Base-by-base conservation (phyloP, 2,888 invertebrate species). In the Yponomeuta sedellus region DNA sequence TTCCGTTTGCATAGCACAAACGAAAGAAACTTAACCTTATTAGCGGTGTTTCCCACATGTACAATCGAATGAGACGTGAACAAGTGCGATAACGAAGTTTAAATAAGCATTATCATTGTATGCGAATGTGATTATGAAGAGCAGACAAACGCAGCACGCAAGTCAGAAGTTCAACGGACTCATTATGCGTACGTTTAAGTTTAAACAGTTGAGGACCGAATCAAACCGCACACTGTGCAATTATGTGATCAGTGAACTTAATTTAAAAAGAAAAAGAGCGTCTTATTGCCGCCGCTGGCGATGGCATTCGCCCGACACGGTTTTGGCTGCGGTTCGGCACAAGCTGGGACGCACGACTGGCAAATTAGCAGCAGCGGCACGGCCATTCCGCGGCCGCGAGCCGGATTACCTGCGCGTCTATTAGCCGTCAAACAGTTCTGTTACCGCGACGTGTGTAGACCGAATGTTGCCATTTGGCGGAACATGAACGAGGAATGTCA, bases 381-480 rank as follows among this genome's bases (percentile, higher is more conserved):
- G 79, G 74, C 56, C 65, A 63, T 58, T 39, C 44, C 39, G 67
- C 59, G 67, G 67, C 65, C 52, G 74, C 76, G 76, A 74, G 77
- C 76, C 75, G 79, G 81, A 88, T 87, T 83, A 79, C 85, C 85
- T 88, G 86, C 80, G 87, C 44, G 89, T 88, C 78, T 81, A 82
- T 80, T 76, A 77, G 11, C 71, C 78, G 75, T 82, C 77, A 65
- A 65, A 72, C 78, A 81, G 75, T 77, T 83, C 80, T 79, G 86
- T 88, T 86, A 86, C 83, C 70, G 71, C 80, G 79, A 83, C 83
- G 82, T 81, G 82, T 86, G 83, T 87, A 86, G 86, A 89, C 88
- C 76, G 84, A 86, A 88, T 89, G 82, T 74, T 73, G 66, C 69
- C 74, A 78, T 77, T 77, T 74, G 75, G 74, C 79, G 77, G 81